These are phyloP conservation scores for Otocyon megalotis DNA, from an alignment of 2,113 vertebrate species.

Conservation along the genomic window DNA sequence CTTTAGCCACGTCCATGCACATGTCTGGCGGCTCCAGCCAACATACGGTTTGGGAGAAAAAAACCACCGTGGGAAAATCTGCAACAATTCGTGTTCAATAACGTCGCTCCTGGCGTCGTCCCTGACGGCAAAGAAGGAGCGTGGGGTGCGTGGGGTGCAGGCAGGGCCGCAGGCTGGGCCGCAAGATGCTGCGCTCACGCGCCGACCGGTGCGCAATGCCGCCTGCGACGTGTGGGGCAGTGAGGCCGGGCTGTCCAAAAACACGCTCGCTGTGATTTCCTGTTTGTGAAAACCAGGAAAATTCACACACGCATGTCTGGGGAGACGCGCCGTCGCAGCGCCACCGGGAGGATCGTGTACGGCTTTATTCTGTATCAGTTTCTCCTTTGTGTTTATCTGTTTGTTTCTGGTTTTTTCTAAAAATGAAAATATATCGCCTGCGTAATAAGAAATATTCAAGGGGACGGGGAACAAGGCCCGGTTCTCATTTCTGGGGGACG, in stretches of 20 bases:
- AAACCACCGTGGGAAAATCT: not conserved
- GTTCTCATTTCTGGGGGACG: not conserved
- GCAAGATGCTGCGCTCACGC: too few species aligned
- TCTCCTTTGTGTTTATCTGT: not conserved
- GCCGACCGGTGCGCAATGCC: fast-evolving
- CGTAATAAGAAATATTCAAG: not conserved
- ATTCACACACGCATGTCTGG: fast-evolving
- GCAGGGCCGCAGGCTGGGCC: fast-evolving
- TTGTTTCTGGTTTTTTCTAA: not conserved
- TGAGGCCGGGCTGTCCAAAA: fast-evolving
- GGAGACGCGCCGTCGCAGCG: fast-evolving
- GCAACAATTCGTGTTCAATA: fast-evolving
- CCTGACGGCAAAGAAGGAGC: not conserved
- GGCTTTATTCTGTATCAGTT: fast-evolving
- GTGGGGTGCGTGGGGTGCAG: fast-evolving
- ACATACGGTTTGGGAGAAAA: not conserved
- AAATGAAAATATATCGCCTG: not conserved
- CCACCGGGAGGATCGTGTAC: fast-evolving
- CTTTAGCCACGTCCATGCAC: too few species aligned
- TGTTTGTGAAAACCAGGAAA: not conserved
- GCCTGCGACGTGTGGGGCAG: fast-evolving
- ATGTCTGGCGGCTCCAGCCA: too few species aligned
- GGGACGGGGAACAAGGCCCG: not conserved
- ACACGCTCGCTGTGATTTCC: fast-evolving
- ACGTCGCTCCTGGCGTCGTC: not conserved